phyloP scores from a whole-genome alignment of 1,140 invertebrate genomes.

The Physella acuta region DNA sequence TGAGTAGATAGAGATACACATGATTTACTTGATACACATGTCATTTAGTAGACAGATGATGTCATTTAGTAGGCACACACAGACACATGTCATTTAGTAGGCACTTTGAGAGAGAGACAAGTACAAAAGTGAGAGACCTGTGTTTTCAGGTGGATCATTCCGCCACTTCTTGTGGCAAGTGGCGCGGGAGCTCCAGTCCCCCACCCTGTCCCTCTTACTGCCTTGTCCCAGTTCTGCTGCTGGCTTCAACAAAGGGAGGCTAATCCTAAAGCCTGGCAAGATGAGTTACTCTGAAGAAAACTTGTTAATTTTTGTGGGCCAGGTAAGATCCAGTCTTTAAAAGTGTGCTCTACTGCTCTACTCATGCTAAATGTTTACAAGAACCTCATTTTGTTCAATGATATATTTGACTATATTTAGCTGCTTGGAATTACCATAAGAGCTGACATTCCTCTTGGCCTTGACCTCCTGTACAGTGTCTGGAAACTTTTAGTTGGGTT shows the following conservation, averaged over 20 bases:
- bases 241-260: constrained; percentile 48
- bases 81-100: too few species aligned
- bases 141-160: constrained; percentile 61
- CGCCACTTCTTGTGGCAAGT: constrained; percentile 60
- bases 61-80: too few species aligned
- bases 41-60: too few species aligned
- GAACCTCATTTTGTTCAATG: neutral
- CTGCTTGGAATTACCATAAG: constrained; percentile 58
- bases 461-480: constrained; percentile 54
- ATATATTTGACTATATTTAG: constrained; percentile 33
- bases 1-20: too few species aligned
- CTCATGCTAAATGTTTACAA: too few species aligned
- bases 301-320: constrained; percentile 58
- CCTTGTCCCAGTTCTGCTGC: constrained; percentile 46
- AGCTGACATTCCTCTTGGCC: constrained; percentile 60
- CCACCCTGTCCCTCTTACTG: constrained; percentile 47
- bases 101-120: too few species aligned
- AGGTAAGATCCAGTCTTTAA: constrained; percentile 39
- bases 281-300: constrained; percentile 58
- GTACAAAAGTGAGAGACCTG: too few species aligned
- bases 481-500: constrained; percentile 56
- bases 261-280: constrained; percentile 52
- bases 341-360: neutral
- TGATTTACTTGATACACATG: too few species aligned
- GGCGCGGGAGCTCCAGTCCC: constrained; percentile 52